Evolutionary conservation across 2,888 invertebrate species (phyloP).

Genomic region (Hemistola chrysoprasaria): DNA sequence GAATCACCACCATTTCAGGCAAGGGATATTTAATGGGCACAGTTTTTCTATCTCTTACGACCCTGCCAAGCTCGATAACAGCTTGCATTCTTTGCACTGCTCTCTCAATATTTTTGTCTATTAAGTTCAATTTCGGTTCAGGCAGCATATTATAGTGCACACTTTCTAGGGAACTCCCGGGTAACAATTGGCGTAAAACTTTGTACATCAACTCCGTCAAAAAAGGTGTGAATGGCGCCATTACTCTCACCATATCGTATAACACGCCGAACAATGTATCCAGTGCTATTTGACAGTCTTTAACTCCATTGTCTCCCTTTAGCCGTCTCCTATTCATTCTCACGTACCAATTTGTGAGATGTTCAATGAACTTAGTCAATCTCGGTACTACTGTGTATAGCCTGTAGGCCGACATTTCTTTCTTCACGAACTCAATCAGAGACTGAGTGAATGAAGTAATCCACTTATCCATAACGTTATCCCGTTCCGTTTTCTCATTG

Average conservation of each 20-base stretch:
- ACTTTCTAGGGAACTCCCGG: slow-evolving; percentile 84
- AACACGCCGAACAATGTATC: slow-evolving; percentile 94
- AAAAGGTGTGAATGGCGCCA: slow-evolving; percentile 99
- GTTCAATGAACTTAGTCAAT: slow-evolving; percentile 97
- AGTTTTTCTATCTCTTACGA: slow-evolving; percentile 95
- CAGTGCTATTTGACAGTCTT: slow-evolving; percentile 92
- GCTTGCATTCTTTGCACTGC: slow-evolving; percentile 96
- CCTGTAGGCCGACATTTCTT: slow-evolving; percentile 97
- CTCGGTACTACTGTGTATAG: slow-evolving; percentile 97
- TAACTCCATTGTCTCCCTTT: slow-evolving; percentile 93
- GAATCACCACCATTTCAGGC: slow-evolving; percentile 97
- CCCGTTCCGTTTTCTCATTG: slow-evolving; percentile 75
- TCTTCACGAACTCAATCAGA: slow-evolving; percentile 91
- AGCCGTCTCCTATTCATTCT: slow-evolving; percentile 97
- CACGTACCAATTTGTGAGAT: slow-evolving; percentile 99
- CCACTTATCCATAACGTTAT: slow-evolving; percentile 98
- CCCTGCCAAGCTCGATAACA: slow-evolving; percentile 96
- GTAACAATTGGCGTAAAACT: slow-evolving; percentile 87
- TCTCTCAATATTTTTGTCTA: slow-evolving; percentile 93
- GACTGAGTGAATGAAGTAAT: slow-evolving; percentile 98
- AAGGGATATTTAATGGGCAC: slow-evolving; percentile 98
- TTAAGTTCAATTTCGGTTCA: slow-evolving; percentile 85
- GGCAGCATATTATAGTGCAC: slow-evolving; percentile 97
- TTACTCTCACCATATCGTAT: slow-evolving; percentile 93
- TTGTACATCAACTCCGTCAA: slow-evolving; percentile 97